A percentile compares a stretch with the other conserved stretches of the same genome.
phyloP scores from a whole-genome alignment of 2,888 invertebrate genomes.

The Apamea sordens region DNA sequence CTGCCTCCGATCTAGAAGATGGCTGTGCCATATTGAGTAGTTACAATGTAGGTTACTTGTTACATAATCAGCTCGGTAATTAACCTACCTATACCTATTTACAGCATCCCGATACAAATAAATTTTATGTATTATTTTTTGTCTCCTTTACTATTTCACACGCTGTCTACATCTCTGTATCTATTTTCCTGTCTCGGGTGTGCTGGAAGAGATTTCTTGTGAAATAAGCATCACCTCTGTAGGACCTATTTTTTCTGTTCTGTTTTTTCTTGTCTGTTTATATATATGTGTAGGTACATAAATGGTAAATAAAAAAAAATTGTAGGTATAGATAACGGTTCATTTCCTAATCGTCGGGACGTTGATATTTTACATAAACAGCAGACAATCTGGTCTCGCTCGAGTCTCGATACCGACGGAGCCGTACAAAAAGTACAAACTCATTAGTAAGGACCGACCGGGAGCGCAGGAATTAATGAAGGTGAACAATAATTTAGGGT shows the following conservation, averaged over 20 bases:
- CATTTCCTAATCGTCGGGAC: slow-evolving; percentile 50
- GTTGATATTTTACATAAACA: slow-evolving; percentile 53
- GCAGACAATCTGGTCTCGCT: slow-evolving; percentile 66
- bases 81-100: background rate
- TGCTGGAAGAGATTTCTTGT: no score
- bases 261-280: no score
- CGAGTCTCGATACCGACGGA: slow-evolving; percentile 73
- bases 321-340: slow-evolving; percentile 16
- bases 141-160: no score
- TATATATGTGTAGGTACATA: no score
- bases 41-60: background rate
- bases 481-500: slow-evolving; percentile 90
- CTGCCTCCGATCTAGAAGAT: background rate
- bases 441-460: slow-evolving; percentile 87
- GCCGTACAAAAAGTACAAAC: slow-evolving; percentile 87
- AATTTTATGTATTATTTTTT: no score
- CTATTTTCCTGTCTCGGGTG: no score
- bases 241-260: no score
- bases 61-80: background rate
- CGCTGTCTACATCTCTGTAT: no score
- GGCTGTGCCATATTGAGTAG: background rate
- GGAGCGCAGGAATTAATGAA: slow-evolving; percentile 89
- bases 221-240: no score
- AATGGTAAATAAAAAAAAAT: no score
- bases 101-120: background rate